Base-by-base conservation (phyloP, 2,888 invertebrate genomes). In the Drosophila merina region DNA sequence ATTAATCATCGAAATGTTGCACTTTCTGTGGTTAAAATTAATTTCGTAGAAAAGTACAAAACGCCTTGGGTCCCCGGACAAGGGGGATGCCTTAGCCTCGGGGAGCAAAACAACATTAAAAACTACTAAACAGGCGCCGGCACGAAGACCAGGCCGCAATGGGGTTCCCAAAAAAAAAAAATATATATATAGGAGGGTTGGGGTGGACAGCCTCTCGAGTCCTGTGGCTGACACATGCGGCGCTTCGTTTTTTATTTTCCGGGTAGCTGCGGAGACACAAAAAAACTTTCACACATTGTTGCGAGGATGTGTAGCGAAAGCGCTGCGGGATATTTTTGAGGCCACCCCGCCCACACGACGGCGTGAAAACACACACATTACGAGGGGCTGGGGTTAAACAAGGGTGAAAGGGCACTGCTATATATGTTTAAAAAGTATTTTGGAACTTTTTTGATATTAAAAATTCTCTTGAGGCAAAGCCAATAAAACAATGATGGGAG, bases 281-380 rank as follows among this genome's bases (percentile, higher is more conserved):
- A 82, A 74, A 81, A 86, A 88, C 88, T 88, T 89, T 89, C 89
- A 89, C 90, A 89, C 90, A 89, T 88, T 86, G 80, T 88, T 76
- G 74, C 72, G 57, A 74, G 77, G 74, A 86, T 80, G 83, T 79
- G 81, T 81, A 81, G 79, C 79, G 75, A 82, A 76, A 79, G 75
- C 86, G 74, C 86, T 73, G 79, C 89, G 78, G 88, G 88, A 79
- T 86, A 86, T 86, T 79, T 83, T 71, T 69, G 44, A 44, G 55
- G 48, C 62, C 66, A 57, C 51, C 51, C 55, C 52, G 56, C 42
- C 63, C 54, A 14, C 51, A 42, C 40, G 33, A 49, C 51, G 79
- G 79, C 79, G 86, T 79, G 77, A 86, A 84, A 85, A 78, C 60
- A 71, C 77, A 76, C 79, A 84, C 82, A 80, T 84, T 86, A 83